Percentiles rank a stretch among this genome's conserved stretches.
phyloP scores from a whole-genome alignment of 2,797 vertebrate genomes.

The Chanos chanos region DNA sequence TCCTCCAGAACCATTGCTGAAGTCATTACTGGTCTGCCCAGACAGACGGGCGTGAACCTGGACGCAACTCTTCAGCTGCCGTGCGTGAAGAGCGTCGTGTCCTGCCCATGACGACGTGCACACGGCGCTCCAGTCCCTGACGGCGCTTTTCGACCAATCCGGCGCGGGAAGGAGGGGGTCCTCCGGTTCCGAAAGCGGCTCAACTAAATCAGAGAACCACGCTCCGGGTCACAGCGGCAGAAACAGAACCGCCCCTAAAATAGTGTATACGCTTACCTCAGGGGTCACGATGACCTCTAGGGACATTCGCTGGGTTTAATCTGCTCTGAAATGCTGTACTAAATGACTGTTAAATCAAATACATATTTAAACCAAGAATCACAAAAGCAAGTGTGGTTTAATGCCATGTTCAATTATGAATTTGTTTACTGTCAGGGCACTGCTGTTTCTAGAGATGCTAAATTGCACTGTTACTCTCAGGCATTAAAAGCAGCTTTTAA shows the following conservation, averaged over 20 bases:
- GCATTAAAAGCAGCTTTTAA: too few relatives aligned
- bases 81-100: slow-evolving; percentile 41
- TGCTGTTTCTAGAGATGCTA: too few relatives aligned
- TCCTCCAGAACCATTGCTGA: slow-evolving; percentile 61
- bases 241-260: slow-evolving; percentile 54
- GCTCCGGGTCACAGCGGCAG: slow-evolving; percentile 7
- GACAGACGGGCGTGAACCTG: neutral
- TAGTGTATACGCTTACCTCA: slow-evolving; percentile 47
- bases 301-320: slow-evolving; percentile 80
- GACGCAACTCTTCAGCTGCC: slow-evolving; percentile 42
- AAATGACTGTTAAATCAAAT: neutral
- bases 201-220: slow-evolving; percentile 31
- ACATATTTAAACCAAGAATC: too few relatives aligned
- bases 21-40: slow-evolving; percentile 51
- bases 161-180: slow-evolving; percentile 33
- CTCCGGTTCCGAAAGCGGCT: slow-evolving; percentile 27
- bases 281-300: slow-evolving; percentile 38
- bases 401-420: too few relatives aligned
- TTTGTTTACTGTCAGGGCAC: too few relatives aligned
- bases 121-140: slow-evolving; percentile 67
- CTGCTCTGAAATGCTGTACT: neutral
- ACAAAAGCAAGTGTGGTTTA: too few relatives aligned
- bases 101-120: slow-evolving; percentile 65
- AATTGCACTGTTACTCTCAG: too few relatives aligned
- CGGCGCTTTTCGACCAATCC: slow-evolving; percentile 43